These are phyloP conservation scores for Formica selysi DNA, from an alignment of 1,140 invertebrate genomes.

Conservation along the genomic window DNA sequence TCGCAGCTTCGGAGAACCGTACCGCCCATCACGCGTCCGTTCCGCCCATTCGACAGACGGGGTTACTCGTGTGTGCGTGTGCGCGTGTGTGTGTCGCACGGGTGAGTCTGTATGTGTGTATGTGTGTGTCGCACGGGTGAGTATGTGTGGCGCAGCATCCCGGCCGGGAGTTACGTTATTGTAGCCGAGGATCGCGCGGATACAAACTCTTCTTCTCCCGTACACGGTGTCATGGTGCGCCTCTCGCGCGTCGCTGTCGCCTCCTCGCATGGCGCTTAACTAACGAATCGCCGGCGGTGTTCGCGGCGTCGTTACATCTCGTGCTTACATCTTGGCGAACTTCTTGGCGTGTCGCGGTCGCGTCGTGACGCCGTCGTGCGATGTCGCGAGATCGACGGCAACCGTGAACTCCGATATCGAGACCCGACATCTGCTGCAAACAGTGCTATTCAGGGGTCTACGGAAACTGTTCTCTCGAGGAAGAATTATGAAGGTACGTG, in stretches of 20 bases:
- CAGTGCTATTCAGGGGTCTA: background rate
- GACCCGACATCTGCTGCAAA: background rate
- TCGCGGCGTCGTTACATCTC: conserved; percentile 23
- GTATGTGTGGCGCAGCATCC: conserved; percentile 25
- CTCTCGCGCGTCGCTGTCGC: conserved; percentile 69
- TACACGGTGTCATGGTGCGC: conserved; percentile 62
- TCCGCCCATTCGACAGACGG: conserved; percentile 40
- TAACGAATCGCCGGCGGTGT: conserved; percentile 18
- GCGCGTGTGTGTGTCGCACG: background rate
- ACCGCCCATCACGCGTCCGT: background rate
- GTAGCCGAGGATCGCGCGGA: conserved; percentile 50
- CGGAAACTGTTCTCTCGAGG: background rate
- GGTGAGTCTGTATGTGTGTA: background rate
- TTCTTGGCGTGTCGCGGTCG: background rate
- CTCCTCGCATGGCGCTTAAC: conserved; percentile 62
- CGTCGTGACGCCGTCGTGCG: conserved; percentile 16
- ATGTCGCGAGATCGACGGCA: conserved; percentile 29
- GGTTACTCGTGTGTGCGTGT: background rate
- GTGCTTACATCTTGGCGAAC: background rate
- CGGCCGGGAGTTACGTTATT: conserved; percentile 68
- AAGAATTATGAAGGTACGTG: conserved; percentile 68
- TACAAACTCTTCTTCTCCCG: conserved; percentile 28
- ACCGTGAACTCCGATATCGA: conserved; percentile 19
- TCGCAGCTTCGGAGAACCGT: conserved; percentile 4
- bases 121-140: conserved; percentile 3